Evolutionary conservation across 2,888 invertebrate genomes (phyloP), one percentile per base, ranked within the genome.

Genomic region (Nebria salina): DNA sequence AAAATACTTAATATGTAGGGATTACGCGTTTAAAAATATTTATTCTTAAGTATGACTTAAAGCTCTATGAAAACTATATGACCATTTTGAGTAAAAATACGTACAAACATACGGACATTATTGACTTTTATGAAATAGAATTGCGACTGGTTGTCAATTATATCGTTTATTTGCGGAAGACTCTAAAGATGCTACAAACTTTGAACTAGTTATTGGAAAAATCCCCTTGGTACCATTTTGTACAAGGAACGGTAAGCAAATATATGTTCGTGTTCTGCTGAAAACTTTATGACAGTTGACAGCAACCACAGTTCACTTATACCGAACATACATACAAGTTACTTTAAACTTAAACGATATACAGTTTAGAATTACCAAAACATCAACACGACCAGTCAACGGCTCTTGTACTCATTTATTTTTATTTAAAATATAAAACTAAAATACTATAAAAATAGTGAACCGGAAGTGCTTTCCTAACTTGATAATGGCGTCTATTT

Each of bases 261-360:
- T 20, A 20, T 75, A 64, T 54, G 75, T 75, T 75, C 75, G 54
- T 64, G 75, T n/a, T n/a, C 20, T 20, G 54, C 54, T 54, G 74
- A 7, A 74, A 73, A 76, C 76, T 76, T 76, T 76, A 65, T 76
- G 76, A 76, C 76, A 76, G 66, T 34, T 76, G 76, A 76, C 76
- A 76, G 25, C 2, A 70, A 70, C n/a, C 70, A 25, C 70, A 70
- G 70, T 26, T n/a, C 25, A n/a, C n/a, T 11, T 70, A 54, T 54
- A 54, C 54, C 54, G 54, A 54, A 54, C 54, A 54, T 54, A 54
- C 54, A 4, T 54, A 54, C 54, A 54, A 54, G 54, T 54, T 54
- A 43, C 9, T 43, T 43, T 0, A 43, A 54, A 54, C 54, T 54
- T 54, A 54, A 54, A 54, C 8, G 54, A 34, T 34, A 34, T 54